Percentiles rank a stretch among this genome's conserved stretches.
Evolutionary conservation across 2,888 invertebrate species (phyloP).

Genomic region (Zaprionus obscuricornis): DNA sequence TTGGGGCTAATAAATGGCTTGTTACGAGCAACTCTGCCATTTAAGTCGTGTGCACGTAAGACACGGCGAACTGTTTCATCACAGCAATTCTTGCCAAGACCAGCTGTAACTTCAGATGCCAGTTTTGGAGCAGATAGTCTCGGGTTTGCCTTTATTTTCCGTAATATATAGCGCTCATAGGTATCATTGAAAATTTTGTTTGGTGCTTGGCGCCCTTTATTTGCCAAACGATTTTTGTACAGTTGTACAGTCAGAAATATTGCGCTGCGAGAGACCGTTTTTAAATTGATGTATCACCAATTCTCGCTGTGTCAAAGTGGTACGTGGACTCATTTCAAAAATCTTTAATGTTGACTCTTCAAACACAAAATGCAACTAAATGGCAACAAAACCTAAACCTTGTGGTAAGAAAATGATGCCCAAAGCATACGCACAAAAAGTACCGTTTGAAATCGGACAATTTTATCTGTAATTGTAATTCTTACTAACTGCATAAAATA

Average conservation of each 20-base stretch:
- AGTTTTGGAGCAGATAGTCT: conserved; percentile 7
- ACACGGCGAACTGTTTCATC: conserved; percentile 14
- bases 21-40: conserved; percentile 29
- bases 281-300: neutral
- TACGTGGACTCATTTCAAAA: neutral
- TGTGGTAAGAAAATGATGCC: neutral
- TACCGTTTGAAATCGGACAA: too few relatives aligned
- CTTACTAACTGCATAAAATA: too few relatives aligned
- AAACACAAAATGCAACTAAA: neutral
- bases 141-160: conserved; percentile 2
- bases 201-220: neutral
- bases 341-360: neutral
- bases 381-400: neutral
- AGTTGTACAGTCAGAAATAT: too few relatives aligned
- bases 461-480: too few relatives aligned
- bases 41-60: conserved; percentile 22
- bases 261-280: neutral
- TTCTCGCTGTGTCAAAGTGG: neutral
- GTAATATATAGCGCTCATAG: conserved; percentile 5
- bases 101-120: neutral
- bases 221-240: too few relatives aligned
- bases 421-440: too few relatives aligned
- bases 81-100: conserved; percentile 1
- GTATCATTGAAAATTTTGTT: conserved; percentile 8
- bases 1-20: conserved; percentile 26